Conservation (phyloP, 2,888 invertebrate species). For the Gymnocheta viridis region DNA sequence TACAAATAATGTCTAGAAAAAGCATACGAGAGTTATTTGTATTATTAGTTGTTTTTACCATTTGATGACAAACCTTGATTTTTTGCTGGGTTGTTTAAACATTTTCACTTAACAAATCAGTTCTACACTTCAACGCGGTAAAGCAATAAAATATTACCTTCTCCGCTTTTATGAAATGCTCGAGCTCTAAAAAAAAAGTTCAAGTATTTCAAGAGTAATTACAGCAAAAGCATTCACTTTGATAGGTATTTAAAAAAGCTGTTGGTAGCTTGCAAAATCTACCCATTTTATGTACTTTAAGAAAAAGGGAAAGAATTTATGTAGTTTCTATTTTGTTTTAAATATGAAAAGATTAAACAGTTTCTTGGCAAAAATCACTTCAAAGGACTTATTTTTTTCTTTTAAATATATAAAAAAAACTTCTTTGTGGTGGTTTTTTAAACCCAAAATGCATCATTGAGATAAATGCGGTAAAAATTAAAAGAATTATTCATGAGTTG, state of each 20-base stretch:
- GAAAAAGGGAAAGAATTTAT: slow-evolving; percentile 15
- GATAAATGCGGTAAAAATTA: too few species aligned
- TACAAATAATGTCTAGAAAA: too few species aligned
- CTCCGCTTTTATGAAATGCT: slow-evolving; percentile 17
- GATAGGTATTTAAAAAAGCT: slow-evolving; percentile 21
- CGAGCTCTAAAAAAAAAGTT: slow-evolving; percentile 16
- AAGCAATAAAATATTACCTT: not conserved
- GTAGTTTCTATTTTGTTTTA: not conserved
- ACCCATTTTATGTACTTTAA: not conserved
- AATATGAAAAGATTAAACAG: slow-evolving; percentile 3
- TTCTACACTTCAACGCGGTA: not conserved
- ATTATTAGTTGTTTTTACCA: too few species aligned
- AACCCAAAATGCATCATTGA: too few species aligned
- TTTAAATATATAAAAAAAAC: not conserved
- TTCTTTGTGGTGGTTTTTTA: not conserved
- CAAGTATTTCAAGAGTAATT: slow-evolving; percentile 41
- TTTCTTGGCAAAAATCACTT: slow-evolving; percentile 9
- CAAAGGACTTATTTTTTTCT: not conserved
- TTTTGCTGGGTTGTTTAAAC: not conserved
- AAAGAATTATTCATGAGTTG: too few species aligned
- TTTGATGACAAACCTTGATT: not conserved
- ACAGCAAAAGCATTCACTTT: slow-evolving; percentile 24
- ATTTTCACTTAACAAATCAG: not conserved
- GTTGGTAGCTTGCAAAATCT: not conserved
- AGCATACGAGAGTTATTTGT: too few species aligned